Percentiles rank a stretch among this genome's conserved stretches.
Evolutionary conservation across 2,888 invertebrate species (phyloP).

Genomic region (Ernsta delagoae): DNA sequence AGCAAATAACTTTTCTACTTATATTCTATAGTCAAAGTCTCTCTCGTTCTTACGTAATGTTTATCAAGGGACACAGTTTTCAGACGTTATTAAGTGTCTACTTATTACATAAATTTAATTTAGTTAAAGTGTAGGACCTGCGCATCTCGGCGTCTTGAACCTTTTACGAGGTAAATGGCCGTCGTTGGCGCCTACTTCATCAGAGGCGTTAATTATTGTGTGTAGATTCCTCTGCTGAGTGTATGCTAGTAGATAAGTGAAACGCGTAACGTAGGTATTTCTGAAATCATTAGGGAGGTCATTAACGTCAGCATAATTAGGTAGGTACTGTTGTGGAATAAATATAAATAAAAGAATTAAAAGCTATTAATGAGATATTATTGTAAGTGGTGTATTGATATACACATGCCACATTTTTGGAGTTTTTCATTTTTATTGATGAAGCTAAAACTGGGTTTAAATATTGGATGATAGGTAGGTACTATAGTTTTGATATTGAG

Average conservation of each 20-base stretch:
- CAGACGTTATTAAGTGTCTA: conserved; percentile 5
- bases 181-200: conserved; percentile 10
- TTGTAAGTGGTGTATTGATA: too few species aligned
- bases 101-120: conserved; percentile 3
- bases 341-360: neutral
- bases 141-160: conserved; percentile 77
- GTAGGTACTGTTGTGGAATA: neutral
- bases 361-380: too few species aligned
- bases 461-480: too few species aligned
- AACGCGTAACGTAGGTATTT: neutral
- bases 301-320: neutral
- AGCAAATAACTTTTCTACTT: too few species aligned
- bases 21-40: neutral
- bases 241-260: neutral
- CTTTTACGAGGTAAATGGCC: conserved; percentile 56
- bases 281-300: neutral
- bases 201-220: conserved; percentile 13
- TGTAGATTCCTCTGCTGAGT: neutral
- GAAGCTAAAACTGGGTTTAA: too few species aligned
- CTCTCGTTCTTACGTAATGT: neutral
- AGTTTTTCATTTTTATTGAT: too few species aligned
- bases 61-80: neutral
- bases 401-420: neutral
- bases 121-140: conserved; percentile 3
- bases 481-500: too few species aligned